These are phyloP conservation scores for Lypha dubia DNA, from an alignment of 2,888 invertebrate genomes.

Conservation along the genomic window DNA sequence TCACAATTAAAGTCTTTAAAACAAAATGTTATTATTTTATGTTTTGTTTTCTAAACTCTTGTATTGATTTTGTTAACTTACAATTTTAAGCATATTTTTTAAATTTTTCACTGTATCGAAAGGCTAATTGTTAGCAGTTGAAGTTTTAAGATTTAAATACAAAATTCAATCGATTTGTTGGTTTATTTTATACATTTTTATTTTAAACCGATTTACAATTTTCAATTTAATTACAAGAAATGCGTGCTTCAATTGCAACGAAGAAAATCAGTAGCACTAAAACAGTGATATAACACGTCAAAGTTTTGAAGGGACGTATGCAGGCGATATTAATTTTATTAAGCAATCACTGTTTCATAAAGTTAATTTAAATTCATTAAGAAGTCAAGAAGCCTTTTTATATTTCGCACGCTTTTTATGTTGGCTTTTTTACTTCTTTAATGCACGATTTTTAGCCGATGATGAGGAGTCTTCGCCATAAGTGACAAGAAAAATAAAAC, in stretches of 20 bases:
- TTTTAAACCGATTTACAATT: slow-evolving; percentile 15
- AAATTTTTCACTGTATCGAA: neutral
- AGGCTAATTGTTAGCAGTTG: slow-evolving; percentile 41
- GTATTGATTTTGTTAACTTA: slow-evolving; percentile 28
- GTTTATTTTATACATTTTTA: slow-evolving; percentile 56
- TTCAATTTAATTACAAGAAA: slow-evolving; percentile 54
- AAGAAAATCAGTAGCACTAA: neutral
- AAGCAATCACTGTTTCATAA: neutral
- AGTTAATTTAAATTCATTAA: neutral
- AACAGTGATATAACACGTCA: slow-evolving; percentile 38
- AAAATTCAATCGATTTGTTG: slow-evolving; percentile 23
- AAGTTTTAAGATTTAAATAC: slow-evolving; percentile 50
- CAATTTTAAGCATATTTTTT: slow-evolving; percentile 43
- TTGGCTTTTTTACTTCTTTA: neutral
- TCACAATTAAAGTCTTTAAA: slow-evolving; percentile 24
- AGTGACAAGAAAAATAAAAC: slow-evolving; percentile 10
- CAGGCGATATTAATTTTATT: neutral
- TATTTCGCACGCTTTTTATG: slow-evolving; percentile 41
- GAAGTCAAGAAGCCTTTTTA: slow-evolving; percentile 20
- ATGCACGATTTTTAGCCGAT: slow-evolving; percentile 40
- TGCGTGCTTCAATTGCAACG: slow-evolving; percentile 55
- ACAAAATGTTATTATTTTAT: neutral
- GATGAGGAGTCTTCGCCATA: slow-evolving; percentile 11
- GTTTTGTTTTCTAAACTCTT: neutral
- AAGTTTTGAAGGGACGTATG: slow-evolving; percentile 37